Conservation (phyloP, 1,140 invertebrate genomes). For the Pseudomyrmex pallidus region DNA sequence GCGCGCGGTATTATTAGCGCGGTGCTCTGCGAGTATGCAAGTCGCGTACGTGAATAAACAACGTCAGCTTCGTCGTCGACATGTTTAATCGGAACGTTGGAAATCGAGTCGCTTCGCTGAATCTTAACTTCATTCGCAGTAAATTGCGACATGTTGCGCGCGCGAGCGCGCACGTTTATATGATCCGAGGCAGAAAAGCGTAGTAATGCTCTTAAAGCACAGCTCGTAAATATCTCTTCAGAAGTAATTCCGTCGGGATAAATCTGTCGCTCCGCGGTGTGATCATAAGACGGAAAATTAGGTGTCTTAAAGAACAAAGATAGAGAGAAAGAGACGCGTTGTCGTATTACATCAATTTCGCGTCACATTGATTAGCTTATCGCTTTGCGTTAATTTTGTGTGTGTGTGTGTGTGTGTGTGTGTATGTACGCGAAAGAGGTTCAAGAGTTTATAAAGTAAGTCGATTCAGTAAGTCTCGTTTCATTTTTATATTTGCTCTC, state of each 20-base stretch:
- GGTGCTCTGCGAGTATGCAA: not conserved
- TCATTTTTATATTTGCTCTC: too few species aligned
- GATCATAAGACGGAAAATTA: not conserved
- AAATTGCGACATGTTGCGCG: constrained; percentile 9
- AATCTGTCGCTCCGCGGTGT: constrained; percentile 6
- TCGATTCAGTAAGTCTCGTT: too few species aligned
- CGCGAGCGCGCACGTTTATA: not conserved
- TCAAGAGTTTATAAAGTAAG: too few species aligned
- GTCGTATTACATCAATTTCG: not conserved
- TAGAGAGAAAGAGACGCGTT: not conserved
- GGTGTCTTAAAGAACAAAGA: not conserved
- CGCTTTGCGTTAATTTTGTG: not conserved
- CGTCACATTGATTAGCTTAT: not conserved
- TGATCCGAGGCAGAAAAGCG: not conserved
- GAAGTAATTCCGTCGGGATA: constrained; percentile 14
- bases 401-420: too few species aligned
- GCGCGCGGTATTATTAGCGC: not conserved
- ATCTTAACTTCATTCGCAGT: constrained; percentile 42
- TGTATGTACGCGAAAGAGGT: too few species aligned
- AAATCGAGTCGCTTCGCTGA: constrained; percentile 37
- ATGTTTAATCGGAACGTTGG: constrained; percentile 32
- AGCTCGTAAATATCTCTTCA: constrained; percentile 33
- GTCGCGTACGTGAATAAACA: constrained; percentile 35
- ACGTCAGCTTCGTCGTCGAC: constrained; percentile 19
- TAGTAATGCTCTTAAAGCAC: constrained; percentile 29